Evolutionary conservation across 2,797 vertebrate species (phyloP), one percentile per base, ranked within the genome.

Genomic region (Micromesistius poutassou): DNA sequence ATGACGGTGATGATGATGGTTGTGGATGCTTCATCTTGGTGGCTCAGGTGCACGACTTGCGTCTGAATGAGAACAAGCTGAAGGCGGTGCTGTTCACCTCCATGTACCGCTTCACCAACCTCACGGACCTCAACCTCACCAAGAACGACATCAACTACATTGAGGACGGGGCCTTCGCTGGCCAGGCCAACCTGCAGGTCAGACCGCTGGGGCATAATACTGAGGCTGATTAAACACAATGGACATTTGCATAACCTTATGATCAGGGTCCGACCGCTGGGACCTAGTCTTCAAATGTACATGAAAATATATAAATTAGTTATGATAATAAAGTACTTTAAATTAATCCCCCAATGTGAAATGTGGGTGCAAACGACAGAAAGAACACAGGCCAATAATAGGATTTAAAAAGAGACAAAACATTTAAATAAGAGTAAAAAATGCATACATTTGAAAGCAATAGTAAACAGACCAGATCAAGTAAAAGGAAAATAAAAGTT

Each of bases 81-180:
- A 98, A 98, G 90, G 96, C 96, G 0, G 96, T 99, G 86, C 95
- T 97, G 72, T 99, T 97, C 84, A 96, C 94, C 77, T 98, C 97
- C 1, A 95, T 99, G 88, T 97, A 95, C 85, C 97, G 98, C 88
- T 99, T 99, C 13, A 96, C 97, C 84, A 99, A 99, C 92, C 92
- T 99, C 89, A 99, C 98, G 0, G 98, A 99, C 92, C 95, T 99
- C 86, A 99, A 99, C 93, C 94, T 99, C 82, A 99, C 98, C 81
- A 99, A 99, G 93, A 99, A 99, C 14, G 98, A 99, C 91, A 99
- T 99, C 83, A 96, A 95, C 78, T 99, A 99, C 82, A 95, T 99
- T 0, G 98, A 99, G 89, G 98, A 99, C 0, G 98, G 98, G 22
- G 96, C 98, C 77, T 99, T 99, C 84, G 94, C 97, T 80, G 96